These are phyloP conservation scores for Tromatobia lineatoria DNA, from an alignment of 2,888 invertebrate species.

Conservation along the genomic window DNA sequence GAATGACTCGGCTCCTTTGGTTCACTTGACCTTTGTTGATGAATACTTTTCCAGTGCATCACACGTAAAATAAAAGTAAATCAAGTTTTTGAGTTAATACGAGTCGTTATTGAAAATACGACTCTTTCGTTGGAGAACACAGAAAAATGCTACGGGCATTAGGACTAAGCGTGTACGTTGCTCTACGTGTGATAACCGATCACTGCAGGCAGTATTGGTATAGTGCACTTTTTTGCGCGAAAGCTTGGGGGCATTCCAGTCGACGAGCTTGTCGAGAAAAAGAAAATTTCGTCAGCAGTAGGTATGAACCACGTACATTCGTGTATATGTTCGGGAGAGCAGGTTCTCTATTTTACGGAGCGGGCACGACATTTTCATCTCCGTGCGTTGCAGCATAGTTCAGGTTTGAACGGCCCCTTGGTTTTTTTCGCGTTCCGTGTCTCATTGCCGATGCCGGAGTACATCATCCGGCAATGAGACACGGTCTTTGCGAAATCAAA, in stretches of 20 bases:
- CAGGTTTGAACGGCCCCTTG: constrained; percentile 13
- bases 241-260: constrained; percentile 1
- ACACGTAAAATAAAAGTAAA: not conserved
- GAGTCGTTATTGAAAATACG: not conserved
- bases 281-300: constrained; percentile 8
- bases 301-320: not conserved
- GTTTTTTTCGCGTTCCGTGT: constrained; percentile 7
- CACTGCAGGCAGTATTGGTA: not conserved
- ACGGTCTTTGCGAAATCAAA: too few relatives aligned
- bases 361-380: not conserved
- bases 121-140: not conserved
- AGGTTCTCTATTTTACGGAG: constrained; percentile 14
- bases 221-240: constrained; percentile 1
- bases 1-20: too few relatives aligned
- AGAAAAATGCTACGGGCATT: constrained; percentile 9
- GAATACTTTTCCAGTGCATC: too few relatives aligned
- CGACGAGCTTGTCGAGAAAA: constrained; percentile 18
- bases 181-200: constrained; percentile 14
- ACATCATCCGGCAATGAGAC: too few relatives aligned
- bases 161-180: not conserved
- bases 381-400: not conserved
- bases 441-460: too few relatives aligned
- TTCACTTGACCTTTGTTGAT: too few relatives aligned
- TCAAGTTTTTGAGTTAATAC: not conserved
- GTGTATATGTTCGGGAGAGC: not conserved